These are phyloP conservation scores for Microchrysa polita DNA, from an alignment of 2,888 invertebrate species.

Conservation along the genomic window DNA sequence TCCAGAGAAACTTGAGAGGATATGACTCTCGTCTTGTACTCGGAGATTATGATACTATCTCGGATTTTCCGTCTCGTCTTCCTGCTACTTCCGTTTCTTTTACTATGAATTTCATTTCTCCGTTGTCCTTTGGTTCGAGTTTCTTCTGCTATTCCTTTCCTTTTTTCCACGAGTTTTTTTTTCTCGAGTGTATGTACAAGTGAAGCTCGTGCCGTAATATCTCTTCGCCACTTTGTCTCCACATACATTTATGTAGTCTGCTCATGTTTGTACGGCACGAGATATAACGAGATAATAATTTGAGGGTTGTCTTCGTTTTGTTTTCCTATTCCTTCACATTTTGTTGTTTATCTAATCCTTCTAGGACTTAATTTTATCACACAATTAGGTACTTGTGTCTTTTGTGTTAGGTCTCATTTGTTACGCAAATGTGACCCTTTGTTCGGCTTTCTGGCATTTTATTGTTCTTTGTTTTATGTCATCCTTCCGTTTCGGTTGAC, in stretches of 20 bases:
- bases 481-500: background rate
- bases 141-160: background rate
- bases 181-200: background rate
- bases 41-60: constrained; percentile 7
- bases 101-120: constrained; percentile 22
- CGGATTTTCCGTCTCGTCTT: constrained; percentile 10
- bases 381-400: constrained; percentile 33
- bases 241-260: background rate
- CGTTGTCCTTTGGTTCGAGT: constrained; percentile 12
- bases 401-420: constrained; percentile 30
- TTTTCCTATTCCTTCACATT: constrained; percentile 29
- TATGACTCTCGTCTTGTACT: constrained; percentile 10
- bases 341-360: constrained; percentile 34
- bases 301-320: constrained; percentile 21
- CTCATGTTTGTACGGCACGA: background rate
- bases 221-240: background rate
- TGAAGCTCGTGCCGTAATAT: background rate
- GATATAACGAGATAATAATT: constrained; percentile 32
- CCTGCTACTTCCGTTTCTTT: constrained; percentile 27
- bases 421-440: constrained; percentile 9
- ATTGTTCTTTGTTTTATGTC: background rate
- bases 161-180: background rate
- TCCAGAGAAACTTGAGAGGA: constrained; percentile 19
- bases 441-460: constrained; percentile 10
- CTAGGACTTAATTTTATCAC: constrained; percentile 35